Evolutionary conservation across 2,797 vertebrate genomes (phyloP), one percentile per base, ranked within the genome.

Genomic region (Falco biarmicus): DNA sequence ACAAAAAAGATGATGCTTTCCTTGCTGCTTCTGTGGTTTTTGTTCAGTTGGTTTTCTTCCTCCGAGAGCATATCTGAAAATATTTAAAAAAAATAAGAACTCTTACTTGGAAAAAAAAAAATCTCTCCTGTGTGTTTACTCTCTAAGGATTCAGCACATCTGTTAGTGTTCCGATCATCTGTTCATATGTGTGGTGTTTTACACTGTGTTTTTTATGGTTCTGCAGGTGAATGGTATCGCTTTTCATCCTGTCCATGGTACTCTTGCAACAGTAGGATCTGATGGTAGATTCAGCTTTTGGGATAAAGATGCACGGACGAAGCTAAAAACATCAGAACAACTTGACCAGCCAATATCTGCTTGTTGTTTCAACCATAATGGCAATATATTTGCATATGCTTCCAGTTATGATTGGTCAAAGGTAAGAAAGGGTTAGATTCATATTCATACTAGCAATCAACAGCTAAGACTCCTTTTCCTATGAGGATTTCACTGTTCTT

Each of bases 381-480:
- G 99, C 83, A 99, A 99, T 97, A 99, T 99, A 90, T 99, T 99
- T 90, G 99, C 99, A 2, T 99, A 99, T 26, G 98, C 99, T 47
- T 99, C 99, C 81, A 99, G 99, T 97, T 99, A 99, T 1, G 99
- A 99, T 95, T 99, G 99, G 99, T 99, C 99, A 21, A 99, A 99
- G 99, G 99, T 99, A 97, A 91, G 97, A n/a, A 68, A 10, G 3
- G 4, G 32, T 63, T 34, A 20, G 19, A 4, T 20, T 63, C 5
- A 0, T 4, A 3, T 15, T 95, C 10, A 7, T 45, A 7, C 14
- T 43, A 50, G 8, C 25, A 84, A 5, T 18, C 59, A 31, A 11
- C 16, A 48, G 0, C 22, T 54, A 29, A 71, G n/a, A 15, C 18
- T 41, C 0, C 8, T 53, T 56, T 22, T 45, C n/a, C 14, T 24